Evolutionary conservation across 2,888 invertebrate genomes (phyloP), one percentile per base, ranked within the genome.

Genomic region (Cerastoderma edule): DNA sequence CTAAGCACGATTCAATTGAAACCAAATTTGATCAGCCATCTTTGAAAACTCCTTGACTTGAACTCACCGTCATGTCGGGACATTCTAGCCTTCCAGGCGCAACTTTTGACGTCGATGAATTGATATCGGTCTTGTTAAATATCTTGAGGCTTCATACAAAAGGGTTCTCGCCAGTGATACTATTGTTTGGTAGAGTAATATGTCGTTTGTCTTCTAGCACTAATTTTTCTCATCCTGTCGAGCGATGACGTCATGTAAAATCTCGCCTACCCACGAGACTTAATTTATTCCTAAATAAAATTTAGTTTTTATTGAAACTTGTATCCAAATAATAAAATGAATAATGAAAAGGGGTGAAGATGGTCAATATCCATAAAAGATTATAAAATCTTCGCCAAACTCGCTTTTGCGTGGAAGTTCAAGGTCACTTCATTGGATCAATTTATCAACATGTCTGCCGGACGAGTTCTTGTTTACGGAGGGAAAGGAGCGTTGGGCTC

Each of bases 401-500:
- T n/a, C n/a, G n/a, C n/a, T n/a, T n/a, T n/a, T n/a, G n/a, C n/a
- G n/a, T n/a, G 39, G 6, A 54, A 13, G 57, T 19, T 33, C 57
- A 32, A 32, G 57, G 32, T 30, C 32, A 57, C n/a, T 32, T 27
- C 6, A 22, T 50, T n/a, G 6, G 3, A 48, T 5, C 5, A 35
- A 60, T 19, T 60, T 60, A 22, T 1, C 60, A 60, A 60, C 56
- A 60, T 60, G 60, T 24, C 60, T 53, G 75, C 78, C 60, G 86
- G 87, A 53, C 84, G 93, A 85, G 93, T 99, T 80, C 93, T 99
- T 76, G 95, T 99, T 86, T 99, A 99, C 93, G 99, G 99, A 74
- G 99, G 99, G 50, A 96, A 96, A 92, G 99, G 99, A 78, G 99
- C 99, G 63, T 94, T 99, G 68, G 99, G 99, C 63, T 96, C 97